phyloP scores from a whole-genome alignment of 2,888 invertebrate genomes.

The Sabellastarte sp. region DNA sequence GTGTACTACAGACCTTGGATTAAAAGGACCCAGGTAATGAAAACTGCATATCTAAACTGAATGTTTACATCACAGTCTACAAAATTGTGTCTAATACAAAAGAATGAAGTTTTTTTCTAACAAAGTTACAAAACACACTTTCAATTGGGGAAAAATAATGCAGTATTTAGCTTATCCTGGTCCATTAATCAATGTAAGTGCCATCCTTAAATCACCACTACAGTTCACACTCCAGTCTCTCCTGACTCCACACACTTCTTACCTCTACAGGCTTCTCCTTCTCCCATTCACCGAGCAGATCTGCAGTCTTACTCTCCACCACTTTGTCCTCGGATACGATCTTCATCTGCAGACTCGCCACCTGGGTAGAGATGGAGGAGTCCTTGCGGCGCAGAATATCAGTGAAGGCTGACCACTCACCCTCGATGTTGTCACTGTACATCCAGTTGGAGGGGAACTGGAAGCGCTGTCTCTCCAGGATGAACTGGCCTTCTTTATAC shows the following conservation, averaged over 20 bases:
- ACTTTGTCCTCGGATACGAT: slow-evolving; percentile 98
- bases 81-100: no score
- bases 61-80: no score
- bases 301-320: slow-evolving; percentile 89
- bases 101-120: no score
- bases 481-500: slow-evolving; percentile 94
- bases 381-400: slow-evolving; percentile 99
- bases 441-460: slow-evolving; percentile 97
- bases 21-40: no score
- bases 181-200: no score
- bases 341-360: slow-evolving; percentile 81
- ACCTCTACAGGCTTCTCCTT: slow-evolving; percentile 90
- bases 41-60: no score
- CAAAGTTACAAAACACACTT: no score
- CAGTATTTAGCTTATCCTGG: no score
- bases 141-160: no score
- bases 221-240: no score
- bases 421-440: slow-evolving; percentile 98
- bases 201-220: no score
- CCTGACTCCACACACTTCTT: slow-evolving; percentile 9
- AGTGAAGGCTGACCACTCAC: slow-evolving; percentile 99
- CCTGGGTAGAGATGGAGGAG: slow-evolving; percentile 64
- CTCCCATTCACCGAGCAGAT: slow-evolving; percentile 96
- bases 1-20: no score
- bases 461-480: slow-evolving; percentile 93